Evolutionary conservation across 2,888 invertebrate species (phyloP), one percentile per base, ranked within the genome.

Genomic region (Chymomyza procnemis): DNA sequence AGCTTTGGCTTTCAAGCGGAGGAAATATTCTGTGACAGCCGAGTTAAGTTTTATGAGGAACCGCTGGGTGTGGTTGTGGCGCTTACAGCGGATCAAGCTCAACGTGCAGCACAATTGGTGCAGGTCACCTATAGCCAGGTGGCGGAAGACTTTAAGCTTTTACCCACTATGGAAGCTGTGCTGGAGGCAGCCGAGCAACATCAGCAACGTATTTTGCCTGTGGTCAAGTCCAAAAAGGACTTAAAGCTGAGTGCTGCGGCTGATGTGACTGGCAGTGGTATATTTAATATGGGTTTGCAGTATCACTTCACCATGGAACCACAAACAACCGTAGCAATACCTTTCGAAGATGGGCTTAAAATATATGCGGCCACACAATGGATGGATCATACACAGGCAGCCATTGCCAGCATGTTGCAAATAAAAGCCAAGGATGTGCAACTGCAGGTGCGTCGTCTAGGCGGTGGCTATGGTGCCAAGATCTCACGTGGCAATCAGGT

Each of bases 391-490:
- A 89, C 91, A 0, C 94, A 95, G 85, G 87, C 92, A 21, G 92
- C 92, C 1, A 90, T 95, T 4, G 92, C 94, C 0, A 85, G 91
- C 19, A 90, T 92, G 22, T 91, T 95, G 0, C 92, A 92, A 6
- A 80, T 94, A 16, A 92, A 92, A 9, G 91, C 92, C 64, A 94
- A 94, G 84, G 93, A 96, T 59, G 92, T 97, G 14, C 93, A 95
- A 72, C 91, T 97, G 0, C 90, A 92, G 54, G 95, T 96, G 0
- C 92, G 94, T 5, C 93, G 97, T 47, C 78, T 97, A 2, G 97
- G 97, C 2, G 97, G 97, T 12, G 95, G 92, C 0, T 97, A 95
- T 87, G 97, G 97, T 0, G 93, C 92, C 0, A 97, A 97, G 64
- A 93, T 96, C 61, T 92, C 93, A 0, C 92, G 96, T 6, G 89